Base-by-base conservation (phyloP, 2,113 vertebrate species). In the Podarcis muralis region DNA sequence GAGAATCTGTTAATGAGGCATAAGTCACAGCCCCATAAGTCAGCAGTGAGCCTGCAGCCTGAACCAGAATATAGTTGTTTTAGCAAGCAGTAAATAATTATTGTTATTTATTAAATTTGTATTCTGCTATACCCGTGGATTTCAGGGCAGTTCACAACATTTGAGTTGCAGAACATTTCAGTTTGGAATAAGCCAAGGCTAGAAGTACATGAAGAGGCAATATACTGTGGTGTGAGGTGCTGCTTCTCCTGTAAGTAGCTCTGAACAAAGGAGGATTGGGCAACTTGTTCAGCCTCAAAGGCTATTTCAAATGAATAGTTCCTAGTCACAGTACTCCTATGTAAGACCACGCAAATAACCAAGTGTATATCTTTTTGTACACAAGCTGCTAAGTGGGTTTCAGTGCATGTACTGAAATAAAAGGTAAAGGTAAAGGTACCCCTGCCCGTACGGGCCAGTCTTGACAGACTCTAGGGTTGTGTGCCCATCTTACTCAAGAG, bases 1-100 rank as follows among this genome's bases (percentile, higher is more conserved):
- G 35, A 66, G 8, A 40, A 23, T 59, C 27, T 82, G 32, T 37
- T 0, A 0, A 43, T 40, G 35, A 71, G 0, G 0, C 1, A 18
- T 30, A 48, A 3, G 1, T 16, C 0, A 1, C 74, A 35, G 40
- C 48, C 88, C 88, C 65, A 16, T 32, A 48, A 48, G 0, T 77
- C 40, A 78, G 0, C 32, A 84, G 15, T 27, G 4, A 84, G 20
- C 18, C 65, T 74, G 32, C 0, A 0, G 6, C 27, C n/a, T 37
- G 66, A 13, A 57, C 11, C 5, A 87, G 86, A 84, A 37, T 43
- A 90, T 30, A 40, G 59, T 13, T 32, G 40, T 62, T 43, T 86
- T 86, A 86, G 11, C 37, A 68, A 79, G 37, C 27, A 65, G n/a
- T 7, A 43, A 65, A 48, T 48, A 1, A 48, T 48, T 9, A 48